Percentiles rank a stretch among this genome's conserved stretches.
These are phyloP conservation scores for Seira sanloemensis DNA, from an alignment of 2,888 invertebrate species.

Conservation along the genomic window DNA sequence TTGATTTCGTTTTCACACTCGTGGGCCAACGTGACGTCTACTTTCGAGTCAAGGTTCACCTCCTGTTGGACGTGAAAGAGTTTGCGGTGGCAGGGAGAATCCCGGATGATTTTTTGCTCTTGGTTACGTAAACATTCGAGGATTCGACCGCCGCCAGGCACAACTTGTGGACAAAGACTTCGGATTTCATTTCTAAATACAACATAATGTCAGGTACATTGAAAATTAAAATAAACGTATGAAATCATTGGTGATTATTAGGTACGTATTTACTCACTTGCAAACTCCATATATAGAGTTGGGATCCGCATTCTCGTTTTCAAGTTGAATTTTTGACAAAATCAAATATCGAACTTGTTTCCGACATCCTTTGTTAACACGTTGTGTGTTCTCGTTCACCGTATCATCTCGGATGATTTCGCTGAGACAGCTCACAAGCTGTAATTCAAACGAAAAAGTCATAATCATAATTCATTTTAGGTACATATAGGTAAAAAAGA, in stretches of 20 bases:
- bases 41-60: slow-evolving; percentile 83
- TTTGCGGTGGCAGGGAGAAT: slow-evolving; percentile 84
- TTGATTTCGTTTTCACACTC: slow-evolving; percentile 92
- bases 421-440: slow-evolving; percentile 91
- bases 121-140: slow-evolving; percentile 85
- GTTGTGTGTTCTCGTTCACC: slow-evolving; percentile 84
- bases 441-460: no score
- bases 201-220: neutral
- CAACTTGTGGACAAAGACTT: slow-evolving; percentile 84
- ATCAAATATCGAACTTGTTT: slow-evolving; percentile 94
- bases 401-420: slow-evolving; percentile 94
- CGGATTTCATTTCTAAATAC: slow-evolving; percentile 84
- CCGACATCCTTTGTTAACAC: slow-evolving; percentile 91
- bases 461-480: no score
- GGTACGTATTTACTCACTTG: slow-evolving; percentile 62
- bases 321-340: slow-evolving; percentile 86
- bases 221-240: neutral
- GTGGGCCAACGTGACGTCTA: slow-evolving; percentile 89
- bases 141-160: slow-evolving; percentile 87
- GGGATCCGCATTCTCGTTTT: slow-evolving; percentile 91
- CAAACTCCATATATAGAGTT: slow-evolving; percentile 74
- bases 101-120: slow-evolving; percentile 26
- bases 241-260: no score
- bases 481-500: no score
- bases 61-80: slow-evolving; percentile 92